Base-by-base conservation (phyloP, 2,113 vertebrate species). In the Triplophysa tibetana region DNA sequence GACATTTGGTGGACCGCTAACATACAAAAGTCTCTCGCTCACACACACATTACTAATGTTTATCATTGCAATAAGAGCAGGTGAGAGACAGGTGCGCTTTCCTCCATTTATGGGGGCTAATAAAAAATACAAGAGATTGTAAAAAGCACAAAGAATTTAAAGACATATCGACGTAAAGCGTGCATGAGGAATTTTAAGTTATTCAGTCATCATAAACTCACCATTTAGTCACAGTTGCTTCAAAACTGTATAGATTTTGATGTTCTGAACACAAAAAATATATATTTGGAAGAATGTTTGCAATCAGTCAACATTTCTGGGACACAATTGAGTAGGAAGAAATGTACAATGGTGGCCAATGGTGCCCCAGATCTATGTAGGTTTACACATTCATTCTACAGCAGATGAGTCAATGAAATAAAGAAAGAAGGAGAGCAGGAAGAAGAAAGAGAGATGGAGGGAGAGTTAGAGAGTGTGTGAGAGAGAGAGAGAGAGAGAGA, bases 391-490 rank as follows among this genome's bases (percentile, higher is more conserved):
- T 24, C 24, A 24, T 24, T 24, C 24, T 24, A 24, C 16, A 54
- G 50, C 17, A 54, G 9, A 54, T 56, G 23, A 73, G 24, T 14
- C 19, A 41, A 10, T 19, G 2, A 60, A 12, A 19, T n/a, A 2
- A 14, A 21, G 2, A 41, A 14, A 8, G 48, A 52, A 0, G 65
- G 75, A 78, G 23, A 45, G 7, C 52, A 45, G n/a, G 23, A 26
- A 17, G 50, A 17, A 7, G 17, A 19, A 62, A 66, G 61, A 78
- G 70, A 86, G 81, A 83, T 86, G 85, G 69, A 70, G 17, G 33
- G 75, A 29, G 33, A 24, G 52, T 89, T 89, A 88, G n/a, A 84
- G 81, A 78, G 82, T 77, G 43, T 56, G 84, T 62, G 24, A 86
- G 88, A 83, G 33, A 83, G 4, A 33, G 80, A 79, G 87, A 82